A percentile compares a stretch with the other conserved stretches of the same genome.
phyloP scores from a whole-genome alignment of 2,888 invertebrate genomes.

The Sclerodermus sp. region DNA sequence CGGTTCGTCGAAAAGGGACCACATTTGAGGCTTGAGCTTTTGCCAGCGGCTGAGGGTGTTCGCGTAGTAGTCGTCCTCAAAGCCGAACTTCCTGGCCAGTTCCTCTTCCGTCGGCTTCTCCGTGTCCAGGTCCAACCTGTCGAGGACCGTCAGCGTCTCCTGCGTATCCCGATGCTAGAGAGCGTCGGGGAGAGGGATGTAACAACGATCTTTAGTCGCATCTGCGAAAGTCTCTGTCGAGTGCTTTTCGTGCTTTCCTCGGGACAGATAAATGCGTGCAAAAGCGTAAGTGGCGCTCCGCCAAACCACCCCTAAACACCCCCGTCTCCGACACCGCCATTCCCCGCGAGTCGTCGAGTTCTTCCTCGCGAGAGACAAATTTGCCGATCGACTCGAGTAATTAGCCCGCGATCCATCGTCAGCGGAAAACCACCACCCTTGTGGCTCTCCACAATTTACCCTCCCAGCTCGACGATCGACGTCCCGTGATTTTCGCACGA shows the following conservation, averaged over 20 bases:
- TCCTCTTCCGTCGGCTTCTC: slow-evolving; percentile 98
- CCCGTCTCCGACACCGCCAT: no score
- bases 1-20: slow-evolving; percentile 99
- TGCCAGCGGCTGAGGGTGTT: slow-evolving; percentile 96
- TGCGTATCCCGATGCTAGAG: slow-evolving; percentile 94
- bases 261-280: slow-evolving; percentile 31
- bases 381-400: no score
- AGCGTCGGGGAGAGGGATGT: slow-evolving; percentile 25
- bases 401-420: no score
- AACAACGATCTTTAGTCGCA: slow-evolving; percentile 33
- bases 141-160: slow-evolving; percentile 96
- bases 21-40: slow-evolving; percentile 93
- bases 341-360: no score
- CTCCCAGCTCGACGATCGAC: no score
- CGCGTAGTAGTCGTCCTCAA: slow-evolving; percentile 90
- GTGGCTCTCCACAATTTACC: no score
- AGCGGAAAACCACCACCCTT: no score
- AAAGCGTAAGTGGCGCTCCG: slow-evolving; percentile 8
- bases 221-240: slow-evolving; percentile 24
- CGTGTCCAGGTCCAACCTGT: slow-evolving; percentile 95
- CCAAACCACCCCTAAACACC: no score
- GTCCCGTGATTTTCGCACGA: no score
- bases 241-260: slow-evolving; percentile 23
- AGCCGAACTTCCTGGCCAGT: slow-evolving; percentile 95
- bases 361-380: no score